Conservation (phyloP, 2,888 invertebrate species). For the Sipunculus nudus region DNA sequence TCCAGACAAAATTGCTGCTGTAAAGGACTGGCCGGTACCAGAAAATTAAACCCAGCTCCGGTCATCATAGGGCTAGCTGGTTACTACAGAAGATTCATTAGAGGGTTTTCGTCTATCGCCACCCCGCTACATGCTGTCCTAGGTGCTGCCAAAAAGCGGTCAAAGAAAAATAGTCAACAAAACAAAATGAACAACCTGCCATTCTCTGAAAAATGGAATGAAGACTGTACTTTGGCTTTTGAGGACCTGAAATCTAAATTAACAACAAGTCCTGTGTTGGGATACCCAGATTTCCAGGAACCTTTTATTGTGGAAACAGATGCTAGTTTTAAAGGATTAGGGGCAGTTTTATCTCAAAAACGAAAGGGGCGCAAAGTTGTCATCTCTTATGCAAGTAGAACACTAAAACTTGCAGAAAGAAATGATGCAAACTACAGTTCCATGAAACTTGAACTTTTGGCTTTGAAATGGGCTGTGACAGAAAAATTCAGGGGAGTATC, state of each 20-base stretch:
- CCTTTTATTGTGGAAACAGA: not conserved
- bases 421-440: not conserved
- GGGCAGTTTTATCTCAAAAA: not conserved
- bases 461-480: not conserved
- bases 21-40: too few relatives aligned
- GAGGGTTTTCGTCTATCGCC: too few relatives aligned
- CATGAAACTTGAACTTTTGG: not conserved
- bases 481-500: too few relatives aligned
- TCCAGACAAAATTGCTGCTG: too few relatives aligned
- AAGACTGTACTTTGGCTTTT: not conserved
- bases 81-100: too few relatives aligned
- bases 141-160: too few relatives aligned
- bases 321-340: not conserved
- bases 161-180: too few relatives aligned
- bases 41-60: too few relatives aligned
- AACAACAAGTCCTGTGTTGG: not conserved
- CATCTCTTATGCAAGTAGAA: too few relatives aligned
- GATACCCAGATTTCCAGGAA: not conserved
- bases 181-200: too few relatives aligned
- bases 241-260: not conserved
- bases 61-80: too few relatives aligned
- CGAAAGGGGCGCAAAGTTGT: not conserved
- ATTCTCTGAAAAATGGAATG: not conserved
- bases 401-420: not conserved
- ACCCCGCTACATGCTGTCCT: too few relatives aligned